phyloP scores from a whole-genome alignment of 1,140 invertebrate species.

The Scaptomyza hsui region DNA sequence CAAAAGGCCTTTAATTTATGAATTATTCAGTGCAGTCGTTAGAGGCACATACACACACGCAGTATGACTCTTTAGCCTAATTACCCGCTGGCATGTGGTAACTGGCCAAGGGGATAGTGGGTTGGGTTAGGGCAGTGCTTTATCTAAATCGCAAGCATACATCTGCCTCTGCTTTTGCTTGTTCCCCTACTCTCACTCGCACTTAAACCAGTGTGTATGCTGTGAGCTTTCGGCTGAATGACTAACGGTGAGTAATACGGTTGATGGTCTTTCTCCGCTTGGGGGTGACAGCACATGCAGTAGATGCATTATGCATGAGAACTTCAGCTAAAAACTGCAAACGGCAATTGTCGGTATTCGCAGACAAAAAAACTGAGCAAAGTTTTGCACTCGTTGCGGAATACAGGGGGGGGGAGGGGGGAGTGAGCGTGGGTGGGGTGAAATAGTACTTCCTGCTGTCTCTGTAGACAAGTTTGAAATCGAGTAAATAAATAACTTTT shows the following conservation, averaged over 20 bases:
- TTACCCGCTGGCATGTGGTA: constrained; percentile 50
- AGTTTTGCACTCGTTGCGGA: constrained; percentile 21
- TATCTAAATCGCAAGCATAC: not conserved
- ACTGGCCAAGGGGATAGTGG: constrained; percentile 8
- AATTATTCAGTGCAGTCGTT: constrained; percentile 74
- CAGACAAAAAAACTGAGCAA: constrained; percentile 18
- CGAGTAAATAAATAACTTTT: constrained; percentile 56
- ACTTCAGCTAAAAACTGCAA: constrained; percentile 48
- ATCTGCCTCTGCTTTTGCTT: not conserved
- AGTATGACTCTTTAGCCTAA: constrained; percentile 50
- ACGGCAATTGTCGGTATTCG: constrained; percentile 45
- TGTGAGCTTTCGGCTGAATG: constrained; percentile 32
- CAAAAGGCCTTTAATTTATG: constrained; percentile 60
- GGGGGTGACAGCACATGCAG: constrained; percentile 11
- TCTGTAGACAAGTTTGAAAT: constrained; percentile 52
- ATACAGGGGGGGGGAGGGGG: not conserved
- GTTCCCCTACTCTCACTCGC: constrained; percentile 16
- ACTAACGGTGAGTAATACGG: constrained; percentile 60
- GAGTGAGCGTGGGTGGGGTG: constrained; percentile 6
- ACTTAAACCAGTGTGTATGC: not conserved
- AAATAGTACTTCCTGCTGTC: constrained; percentile 10
- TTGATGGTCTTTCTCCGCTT: constrained; percentile 44
- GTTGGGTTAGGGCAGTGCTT: not conserved
- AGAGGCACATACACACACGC: constrained; percentile 47
- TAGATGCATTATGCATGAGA: constrained; percentile 72